These are phyloP conservation scores for Dromaius novaehollandiae DNA, from an alignment of 2,113 vertebrate genomes.

Conservation along the genomic window DNA sequence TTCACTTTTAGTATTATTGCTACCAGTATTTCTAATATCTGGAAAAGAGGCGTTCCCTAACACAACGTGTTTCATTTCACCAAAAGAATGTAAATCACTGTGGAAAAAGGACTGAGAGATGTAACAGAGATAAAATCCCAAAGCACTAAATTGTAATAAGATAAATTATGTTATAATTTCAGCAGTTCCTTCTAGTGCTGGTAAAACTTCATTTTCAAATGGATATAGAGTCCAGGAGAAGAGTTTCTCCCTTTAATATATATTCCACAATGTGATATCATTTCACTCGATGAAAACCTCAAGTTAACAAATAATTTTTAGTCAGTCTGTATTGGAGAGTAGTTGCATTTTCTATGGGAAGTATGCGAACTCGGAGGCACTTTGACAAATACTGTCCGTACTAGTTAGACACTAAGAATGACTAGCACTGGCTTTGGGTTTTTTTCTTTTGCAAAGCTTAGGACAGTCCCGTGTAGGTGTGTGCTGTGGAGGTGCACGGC, in stretches of 20 bases:
- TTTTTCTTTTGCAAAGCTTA: background rate
- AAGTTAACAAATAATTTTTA: slow-evolving; percentile 27
- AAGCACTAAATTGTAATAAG: background rate
- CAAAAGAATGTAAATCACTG: background rate
- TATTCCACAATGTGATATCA: background rate
- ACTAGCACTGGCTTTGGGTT: background rate
- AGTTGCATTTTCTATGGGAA: background rate
- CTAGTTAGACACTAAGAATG: background rate
- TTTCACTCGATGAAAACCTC: slow-evolving; percentile 6
- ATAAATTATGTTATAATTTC: background rate
- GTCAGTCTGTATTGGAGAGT: background rate
- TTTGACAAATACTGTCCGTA: background rate
- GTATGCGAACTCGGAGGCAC: background rate
- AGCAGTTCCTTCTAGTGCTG: background rate
- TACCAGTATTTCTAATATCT: background rate
- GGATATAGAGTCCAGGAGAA: background rate
- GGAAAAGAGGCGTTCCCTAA: background rate
- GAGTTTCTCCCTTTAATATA: background rate
- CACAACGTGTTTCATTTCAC: background rate
- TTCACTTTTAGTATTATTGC: background rate
- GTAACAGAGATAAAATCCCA: background rate
- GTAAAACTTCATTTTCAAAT: background rate
- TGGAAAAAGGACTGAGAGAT: background rate
- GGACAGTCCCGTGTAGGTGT: background rate
- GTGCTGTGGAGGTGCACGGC: background rate